These are phyloP conservation scores for Agelas oroides DNA, from an alignment of 37 sponge, comb jelly and placozoan genomes.

Conservation along the genomic window DNA sequence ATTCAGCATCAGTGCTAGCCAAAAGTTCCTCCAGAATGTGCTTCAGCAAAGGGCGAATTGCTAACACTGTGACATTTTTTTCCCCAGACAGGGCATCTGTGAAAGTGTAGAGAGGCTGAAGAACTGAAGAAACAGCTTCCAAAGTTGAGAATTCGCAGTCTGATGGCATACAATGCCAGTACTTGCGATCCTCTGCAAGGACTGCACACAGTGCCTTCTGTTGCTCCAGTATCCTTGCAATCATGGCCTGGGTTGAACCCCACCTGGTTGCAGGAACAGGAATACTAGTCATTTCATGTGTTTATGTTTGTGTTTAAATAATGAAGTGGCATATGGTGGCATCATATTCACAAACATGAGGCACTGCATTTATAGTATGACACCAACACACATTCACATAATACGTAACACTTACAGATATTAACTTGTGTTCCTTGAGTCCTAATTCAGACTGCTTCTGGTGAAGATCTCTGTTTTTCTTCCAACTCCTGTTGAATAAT, in stretches of 20 bases:
- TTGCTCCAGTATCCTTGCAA: constrained; percentile 16
- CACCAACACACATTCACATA: too few species aligned
- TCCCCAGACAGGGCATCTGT: constrained; percentile 26
- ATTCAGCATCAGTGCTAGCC: too few species aligned
- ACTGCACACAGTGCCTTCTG: constrained; percentile 10
- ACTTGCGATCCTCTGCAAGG: constrained; percentile 21
- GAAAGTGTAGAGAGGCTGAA: not conserved
- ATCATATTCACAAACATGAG: too few species aligned
- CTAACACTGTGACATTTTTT: constrained; percentile 7
- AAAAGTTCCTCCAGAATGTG: constrained; percentile 1
- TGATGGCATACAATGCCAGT: constrained; percentile 24
- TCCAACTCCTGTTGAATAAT: constrained; percentile 23
- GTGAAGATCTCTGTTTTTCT: constrained; percentile 5
- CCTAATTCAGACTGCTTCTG: not conserved
- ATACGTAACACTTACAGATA: too few species aligned
- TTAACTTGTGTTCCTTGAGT: not conserved
- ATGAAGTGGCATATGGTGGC: too few species aligned
- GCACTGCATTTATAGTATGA: too few species aligned
- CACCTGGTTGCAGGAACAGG: constrained; percentile 7
- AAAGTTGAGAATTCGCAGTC: constrained; percentile 15
- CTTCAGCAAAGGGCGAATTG: constrained; percentile 19
- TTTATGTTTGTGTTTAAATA: too few species aligned
- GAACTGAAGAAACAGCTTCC: not conserved
- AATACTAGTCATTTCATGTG: too few species aligned
- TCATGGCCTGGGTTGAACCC: constrained; percentile 25